Conservation (phyloP, 2,888 invertebrate species). For the Philaethria dido region DNA sequence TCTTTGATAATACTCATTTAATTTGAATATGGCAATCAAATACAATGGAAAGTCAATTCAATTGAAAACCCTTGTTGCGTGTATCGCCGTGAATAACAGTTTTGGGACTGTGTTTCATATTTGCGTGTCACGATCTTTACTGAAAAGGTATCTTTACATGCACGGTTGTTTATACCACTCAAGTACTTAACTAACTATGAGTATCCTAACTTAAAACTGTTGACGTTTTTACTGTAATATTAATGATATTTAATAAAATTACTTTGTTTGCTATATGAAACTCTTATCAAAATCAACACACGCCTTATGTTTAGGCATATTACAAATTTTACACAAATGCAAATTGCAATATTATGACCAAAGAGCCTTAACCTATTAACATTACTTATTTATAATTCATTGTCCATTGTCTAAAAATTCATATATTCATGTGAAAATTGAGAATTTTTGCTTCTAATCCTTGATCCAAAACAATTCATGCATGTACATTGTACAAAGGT, state of each 20-base stretch:
- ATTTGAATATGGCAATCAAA: conserved; percentile 12
- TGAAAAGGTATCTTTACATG: neutral
- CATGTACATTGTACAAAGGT: neutral
- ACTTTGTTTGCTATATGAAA: neutral
- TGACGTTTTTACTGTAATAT: neutral
- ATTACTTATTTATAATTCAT: conserved; percentile 8
- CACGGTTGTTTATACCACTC: neutral
- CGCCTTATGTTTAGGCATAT: neutral
- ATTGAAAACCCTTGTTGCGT: conserved; percentile 15
- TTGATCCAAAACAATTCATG: neutral
- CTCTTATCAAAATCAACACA: neutral
- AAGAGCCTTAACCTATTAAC: conserved; percentile 19
- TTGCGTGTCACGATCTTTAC: conserved; percentile 16
- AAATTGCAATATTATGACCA: conserved; percentile 9
- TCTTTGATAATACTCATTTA: conserved; percentile 24
- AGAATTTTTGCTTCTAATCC: neutral
- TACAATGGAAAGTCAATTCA: conserved; percentile 25
- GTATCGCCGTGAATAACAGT: neutral
- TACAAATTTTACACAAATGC: neutral
- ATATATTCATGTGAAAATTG: conserved; percentile 20
- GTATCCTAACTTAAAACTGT: neutral
- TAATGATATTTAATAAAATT: neutral
- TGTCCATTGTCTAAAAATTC: conserved; percentile 20
- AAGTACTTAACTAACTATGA: neutral
- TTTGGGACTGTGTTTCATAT: conserved; percentile 5